phyloP scores from a whole-genome alignment of 1,140 invertebrate genomes.

The Oncopeltus fasciatus region DNA sequence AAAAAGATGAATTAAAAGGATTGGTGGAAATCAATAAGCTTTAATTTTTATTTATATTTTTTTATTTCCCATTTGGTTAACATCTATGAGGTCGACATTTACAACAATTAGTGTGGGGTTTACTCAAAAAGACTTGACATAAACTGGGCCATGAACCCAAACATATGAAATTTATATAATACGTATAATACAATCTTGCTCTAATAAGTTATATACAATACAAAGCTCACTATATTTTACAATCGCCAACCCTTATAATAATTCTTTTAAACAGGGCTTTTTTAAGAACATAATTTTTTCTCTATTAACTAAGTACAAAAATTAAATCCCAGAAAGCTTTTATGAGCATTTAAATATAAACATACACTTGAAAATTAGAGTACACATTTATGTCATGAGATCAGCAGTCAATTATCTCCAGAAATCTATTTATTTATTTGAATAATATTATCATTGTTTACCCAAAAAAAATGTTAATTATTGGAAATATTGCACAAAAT shows the following conservation, averaged over 20 bases:
- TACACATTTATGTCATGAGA: too few relatives aligned
- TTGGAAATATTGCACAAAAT: too few relatives aligned
- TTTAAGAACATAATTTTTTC: background rate
- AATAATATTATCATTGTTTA: too few relatives aligned
- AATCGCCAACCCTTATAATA: background rate
- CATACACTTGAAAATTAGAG: too few relatives aligned
- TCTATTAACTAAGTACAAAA: background rate
- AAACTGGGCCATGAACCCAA: background rate
- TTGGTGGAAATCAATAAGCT: background rate
- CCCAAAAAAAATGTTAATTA: too few relatives aligned
- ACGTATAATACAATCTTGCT: background rate
- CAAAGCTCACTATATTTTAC: constrained; percentile 2
- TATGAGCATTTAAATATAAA: too few relatives aligned
- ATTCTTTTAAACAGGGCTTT: background rate
- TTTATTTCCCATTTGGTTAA: constrained; percentile 3
- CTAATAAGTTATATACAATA: background rate
- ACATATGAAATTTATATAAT: constrained; percentile 1
- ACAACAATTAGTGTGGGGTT: constrained; percentile 3
- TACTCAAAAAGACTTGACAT: background rate
- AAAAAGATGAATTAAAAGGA: background rate
- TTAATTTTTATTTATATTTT: background rate
- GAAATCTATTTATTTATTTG: too few relatives aligned
- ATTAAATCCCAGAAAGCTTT: background rate
- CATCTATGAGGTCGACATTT: constrained; percentile 3
- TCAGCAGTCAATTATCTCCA: too few relatives aligned